Conservation (phyloP, 2,113 vertebrate species). For the Tachuris rubrigastra region DNA sequence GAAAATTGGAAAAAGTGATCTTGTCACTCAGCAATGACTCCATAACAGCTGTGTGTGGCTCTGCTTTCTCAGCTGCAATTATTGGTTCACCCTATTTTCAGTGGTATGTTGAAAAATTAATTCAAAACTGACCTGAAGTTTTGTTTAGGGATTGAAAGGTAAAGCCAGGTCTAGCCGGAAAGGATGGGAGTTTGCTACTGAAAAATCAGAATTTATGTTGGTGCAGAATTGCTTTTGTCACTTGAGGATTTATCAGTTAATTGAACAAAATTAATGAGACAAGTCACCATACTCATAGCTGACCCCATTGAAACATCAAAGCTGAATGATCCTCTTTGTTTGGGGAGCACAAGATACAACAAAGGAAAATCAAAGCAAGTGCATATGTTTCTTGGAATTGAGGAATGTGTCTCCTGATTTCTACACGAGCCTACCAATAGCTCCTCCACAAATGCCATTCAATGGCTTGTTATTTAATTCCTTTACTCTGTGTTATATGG, state of each 20-base stretch:
- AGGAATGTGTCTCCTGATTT: not conserved
- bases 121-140: not conserved
- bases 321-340: not conserved
- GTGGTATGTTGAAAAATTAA: not conserved
- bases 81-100: not conserved
- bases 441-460: not conserved
- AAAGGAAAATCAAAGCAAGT: not conserved
- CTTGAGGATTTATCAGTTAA: not conserved
- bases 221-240: not conserved
- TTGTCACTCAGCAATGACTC: not conserved
- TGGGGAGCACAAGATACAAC: not conserved
- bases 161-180: not conserved
- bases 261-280: not conserved
- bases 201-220: not conserved
- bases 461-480: not conserved
- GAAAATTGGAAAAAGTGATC: not conserved
- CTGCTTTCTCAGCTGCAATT: not conserved
- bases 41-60: not conserved
- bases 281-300: not conserved
- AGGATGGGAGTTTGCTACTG: not conserved
- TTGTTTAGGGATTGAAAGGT: not conserved
- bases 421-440: not conserved
- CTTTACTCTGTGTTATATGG: not conserved
- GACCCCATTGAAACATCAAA: not conserved
- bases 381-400: not conserved